Evolutionary conservation across 2,888 invertebrate genomes (phyloP).

Genomic region (Adineta ricciae): DNA sequence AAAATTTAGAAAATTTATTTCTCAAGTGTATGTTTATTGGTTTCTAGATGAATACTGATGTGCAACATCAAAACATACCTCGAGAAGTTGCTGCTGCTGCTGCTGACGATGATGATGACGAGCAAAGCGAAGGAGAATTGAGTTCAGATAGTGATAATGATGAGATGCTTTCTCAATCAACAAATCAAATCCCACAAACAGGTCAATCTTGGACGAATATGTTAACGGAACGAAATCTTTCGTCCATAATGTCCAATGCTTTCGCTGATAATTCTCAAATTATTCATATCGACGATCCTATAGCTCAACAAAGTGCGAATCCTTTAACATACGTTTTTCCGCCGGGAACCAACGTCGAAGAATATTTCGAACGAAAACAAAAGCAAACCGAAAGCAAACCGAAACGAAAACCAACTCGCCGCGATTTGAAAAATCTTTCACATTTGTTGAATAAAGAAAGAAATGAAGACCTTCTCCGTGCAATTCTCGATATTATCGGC

Average conservation of each 20-base stretch:
- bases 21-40: too few relatives aligned
- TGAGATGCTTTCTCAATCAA: neutral
- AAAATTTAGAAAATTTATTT: too few relatives aligned
- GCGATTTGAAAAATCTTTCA: neutral
- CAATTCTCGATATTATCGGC: neutral
- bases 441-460: neutral
- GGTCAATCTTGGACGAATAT: neutral
- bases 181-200: neutral
- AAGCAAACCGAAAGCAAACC: neutral
- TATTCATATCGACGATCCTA: slow-evolving; percentile 18
- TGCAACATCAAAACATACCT: neutral
- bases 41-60: neutral
- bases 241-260: neutral
- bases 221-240: neutral
- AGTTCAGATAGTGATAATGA: neutral
- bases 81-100: neutral
- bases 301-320: neutral
- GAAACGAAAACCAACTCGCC: neutral
- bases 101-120: neutral
- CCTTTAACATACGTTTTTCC: neutral
- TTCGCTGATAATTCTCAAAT: neutral
- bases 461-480: neutral
- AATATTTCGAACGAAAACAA: neutral
- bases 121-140: slow-evolving; percentile 2
- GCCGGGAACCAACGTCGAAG: neutral